Percentiles rank a stretch among this genome's conserved stretches.
Conservation (phyloP, 2,888 invertebrate species). For the Biston betularia region DNA sequence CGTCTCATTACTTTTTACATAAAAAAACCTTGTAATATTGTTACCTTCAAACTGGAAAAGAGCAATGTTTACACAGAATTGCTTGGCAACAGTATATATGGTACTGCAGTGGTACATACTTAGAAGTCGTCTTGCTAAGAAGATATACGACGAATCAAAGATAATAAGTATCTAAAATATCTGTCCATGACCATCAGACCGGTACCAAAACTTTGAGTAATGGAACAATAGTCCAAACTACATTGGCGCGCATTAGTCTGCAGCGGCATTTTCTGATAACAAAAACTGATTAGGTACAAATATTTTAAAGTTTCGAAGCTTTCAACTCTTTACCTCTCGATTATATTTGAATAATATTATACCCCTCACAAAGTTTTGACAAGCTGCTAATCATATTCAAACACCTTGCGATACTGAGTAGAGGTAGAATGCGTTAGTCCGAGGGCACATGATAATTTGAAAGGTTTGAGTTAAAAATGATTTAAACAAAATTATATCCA, state of each 20-base stretch:
- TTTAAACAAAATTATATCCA: slow-evolving; percentile 65
- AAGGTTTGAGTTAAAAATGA: slow-evolving; percentile 71
- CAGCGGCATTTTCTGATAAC: background rate
- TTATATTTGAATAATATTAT: slow-evolving; percentile 78
- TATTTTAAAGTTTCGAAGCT: slow-evolving; percentile 12
- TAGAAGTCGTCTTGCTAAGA: too few species aligned
- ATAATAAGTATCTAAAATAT: too few species aligned
- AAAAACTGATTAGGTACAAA: slow-evolving; percentile 12
- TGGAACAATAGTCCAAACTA: too few species aligned
- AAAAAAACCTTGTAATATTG: too few species aligned
- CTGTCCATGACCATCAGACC: too few species aligned
- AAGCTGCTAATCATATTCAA: slow-evolving; percentile 86
- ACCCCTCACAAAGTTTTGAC: slow-evolving; percentile 81
- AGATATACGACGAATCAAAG: too few species aligned
- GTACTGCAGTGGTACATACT: too few species aligned
- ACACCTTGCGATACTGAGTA: slow-evolving; percentile 80
- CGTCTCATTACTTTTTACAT: too few species aligned
- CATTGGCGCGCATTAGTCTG: background rate
- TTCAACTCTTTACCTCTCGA: slow-evolving; percentile 73
- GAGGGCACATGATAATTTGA: slow-evolving; percentile 70
- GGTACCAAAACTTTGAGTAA: too few species aligned
- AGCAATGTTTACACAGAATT: too few species aligned
- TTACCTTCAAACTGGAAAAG: too few species aligned
- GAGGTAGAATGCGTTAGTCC: slow-evolving; percentile 73
- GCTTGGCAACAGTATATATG: too few species aligned